Evolutionary conservation across 2,888 invertebrate species (phyloP).

Genomic region (Orgyia antiqua): DNA sequence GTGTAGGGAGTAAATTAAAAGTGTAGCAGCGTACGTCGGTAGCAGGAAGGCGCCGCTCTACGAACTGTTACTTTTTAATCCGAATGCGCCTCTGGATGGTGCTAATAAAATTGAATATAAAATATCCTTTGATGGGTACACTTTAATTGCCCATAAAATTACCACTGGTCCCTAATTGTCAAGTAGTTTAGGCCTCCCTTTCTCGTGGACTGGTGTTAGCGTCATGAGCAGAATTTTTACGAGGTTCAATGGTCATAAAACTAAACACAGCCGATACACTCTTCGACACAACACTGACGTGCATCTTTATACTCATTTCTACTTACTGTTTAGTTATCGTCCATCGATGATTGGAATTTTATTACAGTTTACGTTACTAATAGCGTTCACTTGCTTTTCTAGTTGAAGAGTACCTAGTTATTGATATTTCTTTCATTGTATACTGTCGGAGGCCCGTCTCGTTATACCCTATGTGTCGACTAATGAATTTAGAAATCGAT

Average conservation of each 20-base stretch:
- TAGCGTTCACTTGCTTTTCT: no score
- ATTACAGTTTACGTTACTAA: no score
- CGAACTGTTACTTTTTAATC: slow-evolving; percentile 32
- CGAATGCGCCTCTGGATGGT: slow-evolving; percentile 18
- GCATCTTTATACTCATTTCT: no score
- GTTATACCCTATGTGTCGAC: no score
- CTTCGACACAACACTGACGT: neutral
- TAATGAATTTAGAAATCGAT: no score
- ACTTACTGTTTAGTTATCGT: no score
- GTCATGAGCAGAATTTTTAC: slow-evolving; percentile 31
- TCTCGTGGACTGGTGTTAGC: slow-evolving; percentile 36
- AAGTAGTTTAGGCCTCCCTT: slow-evolving; percentile 32
- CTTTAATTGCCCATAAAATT: slow-evolving; percentile 62
- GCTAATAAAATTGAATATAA: slow-evolving; percentile 57
- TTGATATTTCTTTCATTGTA: no score
- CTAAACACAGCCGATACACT: slow-evolving; percentile 20
- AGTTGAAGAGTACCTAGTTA: no score
- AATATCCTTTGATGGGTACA: slow-evolving; percentile 45
- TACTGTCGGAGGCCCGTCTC: no score
- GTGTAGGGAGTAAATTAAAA: slow-evolving; percentile 10
- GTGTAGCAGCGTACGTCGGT: slow-evolving; percentile 6
- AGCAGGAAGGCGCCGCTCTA: slow-evolving; percentile 28
- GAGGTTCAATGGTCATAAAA: slow-evolving; percentile 47
- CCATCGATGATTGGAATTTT: no score
- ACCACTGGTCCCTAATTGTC: slow-evolving; percentile 62